Conservation (phyloP, 2,888 invertebrate genomes). For the Polymixis lichenea region DNA sequence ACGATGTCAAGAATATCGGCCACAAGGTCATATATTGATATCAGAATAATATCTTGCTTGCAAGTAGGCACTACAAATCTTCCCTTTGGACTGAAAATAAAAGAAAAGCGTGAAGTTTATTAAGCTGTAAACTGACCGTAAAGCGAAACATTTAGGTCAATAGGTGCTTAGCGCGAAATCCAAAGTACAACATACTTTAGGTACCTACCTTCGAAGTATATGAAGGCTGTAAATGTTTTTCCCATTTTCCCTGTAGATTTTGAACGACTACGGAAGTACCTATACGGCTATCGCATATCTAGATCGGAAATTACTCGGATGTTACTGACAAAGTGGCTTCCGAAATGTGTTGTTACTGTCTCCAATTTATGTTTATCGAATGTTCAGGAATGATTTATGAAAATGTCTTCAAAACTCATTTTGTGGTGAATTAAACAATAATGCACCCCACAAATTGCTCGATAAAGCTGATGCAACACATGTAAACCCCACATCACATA, state of each 20-base stretch:
- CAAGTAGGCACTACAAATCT: constrained; percentile 22
- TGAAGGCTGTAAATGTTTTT: constrained; percentile 24
- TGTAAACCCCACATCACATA: neutral
- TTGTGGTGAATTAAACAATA: constrained; percentile 7
- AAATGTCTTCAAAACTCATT: neutral
- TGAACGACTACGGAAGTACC: constrained; percentile 1
- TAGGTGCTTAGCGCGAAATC: constrained; percentile 40
- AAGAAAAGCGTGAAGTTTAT: constrained; percentile 44
- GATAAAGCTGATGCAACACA: neutral
- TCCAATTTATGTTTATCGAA: neutral
- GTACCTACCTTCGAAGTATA: constrained; percentile 13
- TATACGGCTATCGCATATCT: constrained; percentile 17
- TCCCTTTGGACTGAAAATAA: constrained; percentile 31
- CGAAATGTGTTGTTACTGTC: constrained; percentile 7
- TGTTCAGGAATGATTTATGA: neutral
- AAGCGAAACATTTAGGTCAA: constrained; percentile 53
- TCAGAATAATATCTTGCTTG: constrained; percentile 12
- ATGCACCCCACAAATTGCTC: neutral
- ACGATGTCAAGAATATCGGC: constrained; percentile 31
- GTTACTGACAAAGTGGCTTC: neutral
- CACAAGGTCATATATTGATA: constrained; percentile 44
- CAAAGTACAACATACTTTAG: constrained; percentile 37
- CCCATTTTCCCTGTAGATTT: constrained; percentile 6
- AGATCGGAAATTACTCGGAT: constrained; percentile 20
- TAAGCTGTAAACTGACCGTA: constrained; percentile 49